A percentile compares a stretch with the other conserved stretches of the same genome.
phyloP scores from a whole-genome alignment of 1,140 invertebrate genomes.

The Zaprionus vittiger region DNA sequence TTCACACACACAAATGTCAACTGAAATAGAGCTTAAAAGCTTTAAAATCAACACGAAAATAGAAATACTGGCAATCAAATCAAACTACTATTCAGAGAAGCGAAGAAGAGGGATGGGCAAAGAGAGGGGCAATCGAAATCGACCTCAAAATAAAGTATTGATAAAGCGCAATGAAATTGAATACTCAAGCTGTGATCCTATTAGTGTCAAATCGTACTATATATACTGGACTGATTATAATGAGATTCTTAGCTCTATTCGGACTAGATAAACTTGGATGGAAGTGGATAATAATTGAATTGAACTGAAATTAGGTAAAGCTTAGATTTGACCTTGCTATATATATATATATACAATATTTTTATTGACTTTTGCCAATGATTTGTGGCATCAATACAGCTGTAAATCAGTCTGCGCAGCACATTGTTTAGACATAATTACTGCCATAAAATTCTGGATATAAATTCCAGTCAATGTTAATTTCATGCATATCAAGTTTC shows the following conservation, averaged over 20 bases:
- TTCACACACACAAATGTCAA: constrained; percentile 53
- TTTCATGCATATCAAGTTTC: neutral
- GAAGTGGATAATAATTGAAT: neutral
- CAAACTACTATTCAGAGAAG: constrained; percentile 32
- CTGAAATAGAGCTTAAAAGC: constrained; percentile 54
- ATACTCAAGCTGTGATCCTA: constrained; percentile 10
- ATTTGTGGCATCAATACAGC: neutral
- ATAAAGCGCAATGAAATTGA: constrained; percentile 3
- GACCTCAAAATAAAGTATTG: constrained; percentile 40
- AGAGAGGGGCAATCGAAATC: constrained; percentile 25
- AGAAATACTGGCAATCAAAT: constrained; percentile 51
- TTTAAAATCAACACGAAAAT: constrained; percentile 32
- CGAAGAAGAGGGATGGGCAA: neutral
- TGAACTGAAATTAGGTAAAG: neutral
- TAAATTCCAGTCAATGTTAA: neutral
- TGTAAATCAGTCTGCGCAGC: neutral
- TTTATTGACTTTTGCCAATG: constrained; percentile 1
- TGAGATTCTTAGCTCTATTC: neutral
- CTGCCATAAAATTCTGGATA: neutral
- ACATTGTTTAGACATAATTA: neutral
- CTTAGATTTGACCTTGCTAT: neutral
- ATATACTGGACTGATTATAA: neutral
- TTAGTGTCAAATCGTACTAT: neutral
- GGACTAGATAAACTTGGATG: neutral
- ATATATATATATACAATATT: neutral